Percentiles rank a stretch among this genome's conserved stretches.
These are phyloP conservation scores for Coturnix japonica DNA, from an alignment of 2,113 vertebrate genomes.

Conservation along the genomic window DNA sequence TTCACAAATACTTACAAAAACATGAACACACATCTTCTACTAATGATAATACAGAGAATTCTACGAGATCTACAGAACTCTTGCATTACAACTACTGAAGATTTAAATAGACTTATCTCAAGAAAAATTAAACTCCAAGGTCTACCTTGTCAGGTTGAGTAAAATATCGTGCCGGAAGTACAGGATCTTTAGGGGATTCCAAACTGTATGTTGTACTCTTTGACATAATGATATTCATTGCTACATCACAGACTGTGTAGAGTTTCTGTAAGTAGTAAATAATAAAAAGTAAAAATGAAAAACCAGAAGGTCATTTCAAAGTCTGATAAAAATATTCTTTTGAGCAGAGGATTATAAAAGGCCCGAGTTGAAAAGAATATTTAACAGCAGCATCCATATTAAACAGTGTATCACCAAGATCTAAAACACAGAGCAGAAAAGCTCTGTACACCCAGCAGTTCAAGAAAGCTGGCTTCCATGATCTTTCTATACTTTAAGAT, in stretches of 20 bases:
- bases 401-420: background rate
- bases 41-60: background rate
- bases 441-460: background rate
- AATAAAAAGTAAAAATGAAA: background rate
- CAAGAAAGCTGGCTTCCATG: background rate
- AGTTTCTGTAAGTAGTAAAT: conserved; percentile 85
- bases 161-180: conserved; percentile 93
- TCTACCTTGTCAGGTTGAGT: conserved; percentile 97
- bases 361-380: background rate
- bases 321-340: background rate
- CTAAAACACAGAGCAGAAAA: background rate
- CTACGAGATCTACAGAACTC: background rate
- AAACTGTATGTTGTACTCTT: conserved; percentile 99
- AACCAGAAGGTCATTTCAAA: background rate
- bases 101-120: background rate
- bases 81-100: background rate
- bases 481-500: background rate
- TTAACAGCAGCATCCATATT: background rate
- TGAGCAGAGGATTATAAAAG: background rate
- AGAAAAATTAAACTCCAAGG: conserved; percentile 16
- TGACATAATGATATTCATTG: conserved; percentile 98
- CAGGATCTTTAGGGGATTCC: conserved; percentile 98
- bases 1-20: background rate
- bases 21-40: background rate
- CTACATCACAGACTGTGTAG: conserved; percentile 98